Evolutionary conservation across 1,140 invertebrate genomes (phyloP).

Genomic region (Drosophila fuyamai): DNA sequence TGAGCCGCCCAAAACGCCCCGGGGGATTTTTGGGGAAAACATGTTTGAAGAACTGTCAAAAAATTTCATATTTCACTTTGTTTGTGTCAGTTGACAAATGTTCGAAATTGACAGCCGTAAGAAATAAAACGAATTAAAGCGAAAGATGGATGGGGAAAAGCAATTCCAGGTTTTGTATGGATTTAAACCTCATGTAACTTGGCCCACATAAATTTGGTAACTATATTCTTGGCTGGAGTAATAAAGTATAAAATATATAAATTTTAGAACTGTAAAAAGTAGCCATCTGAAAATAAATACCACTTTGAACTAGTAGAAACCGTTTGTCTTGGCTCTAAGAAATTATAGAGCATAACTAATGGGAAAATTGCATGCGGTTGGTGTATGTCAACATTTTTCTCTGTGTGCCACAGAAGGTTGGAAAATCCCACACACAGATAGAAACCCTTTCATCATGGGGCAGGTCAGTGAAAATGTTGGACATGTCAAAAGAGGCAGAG

Average conservation of each 20-base stretch:
- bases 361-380: constrained; percentile 15
- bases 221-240: no score
- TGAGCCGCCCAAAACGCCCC: background rate
- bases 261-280: background rate
- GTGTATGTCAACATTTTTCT: background rate
- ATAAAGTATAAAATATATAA: no score
- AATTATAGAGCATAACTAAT: background rate
- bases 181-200: background rate
- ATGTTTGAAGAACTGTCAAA: constrained; percentile 33
- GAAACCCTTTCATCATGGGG: constrained; percentile 42
- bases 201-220: no score
- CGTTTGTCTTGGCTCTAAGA: background rate
- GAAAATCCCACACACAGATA: constrained; percentile 14
- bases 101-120: constrained; percentile 67
- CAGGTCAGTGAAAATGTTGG: constrained; percentile 73
- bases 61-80: constrained; percentile 59
- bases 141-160: background rate
- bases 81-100: constrained; percentile 58
- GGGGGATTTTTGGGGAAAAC: background rate
- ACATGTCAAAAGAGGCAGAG: constrained; percentile 34
- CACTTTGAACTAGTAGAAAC: no score
- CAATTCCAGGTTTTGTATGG: background rate
- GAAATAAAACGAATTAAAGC: constrained; percentile 18
- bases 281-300: background rate
- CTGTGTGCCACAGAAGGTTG: constrained; percentile 8